These are phyloP conservation scores for Eleutherodactylus coqui DNA, from an alignment of 2,797 vertebrate genomes.

Conservation along the genomic window DNA sequence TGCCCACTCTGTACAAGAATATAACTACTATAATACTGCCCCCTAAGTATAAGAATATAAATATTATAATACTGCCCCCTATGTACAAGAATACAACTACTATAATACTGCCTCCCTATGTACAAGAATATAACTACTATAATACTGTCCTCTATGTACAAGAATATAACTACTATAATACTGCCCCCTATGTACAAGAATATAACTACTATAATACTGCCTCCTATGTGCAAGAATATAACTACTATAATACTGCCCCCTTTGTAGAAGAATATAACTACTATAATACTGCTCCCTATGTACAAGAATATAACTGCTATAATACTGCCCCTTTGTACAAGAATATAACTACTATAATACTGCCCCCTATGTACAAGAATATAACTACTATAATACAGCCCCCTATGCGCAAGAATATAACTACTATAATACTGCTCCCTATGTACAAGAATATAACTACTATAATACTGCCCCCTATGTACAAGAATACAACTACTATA, in stretches of 20 bases:
- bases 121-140: constrained; percentile 18
- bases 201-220: constrained; percentile 7
- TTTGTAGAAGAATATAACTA: not conserved
- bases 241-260: not conserved
- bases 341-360: too few species aligned
- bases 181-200: not conserved
- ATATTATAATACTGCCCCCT: too few species aligned
- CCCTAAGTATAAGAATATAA: not conserved
- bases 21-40: constrained; percentile 8
- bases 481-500: too few species aligned
- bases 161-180: constrained; percentile 7
- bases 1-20: not conserved
- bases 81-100: constrained; percentile 6
- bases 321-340: too few species aligned
- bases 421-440: too few species aligned
- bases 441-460: too few species aligned
- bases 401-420: too few species aligned
- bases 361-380: too few species aligned
- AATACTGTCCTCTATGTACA: not conserved
- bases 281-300: not conserved
- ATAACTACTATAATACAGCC: too few species aligned
- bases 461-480: too few species aligned
- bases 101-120: constrained; percentile 1
- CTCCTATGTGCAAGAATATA: not conserved
- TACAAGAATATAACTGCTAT: constrained; percentile 5